Evolutionary conservation across 2,113 vertebrate genomes (phyloP), one percentile per base, ranked within the genome.

Genomic region (Ochotona curzoniae): DNA sequence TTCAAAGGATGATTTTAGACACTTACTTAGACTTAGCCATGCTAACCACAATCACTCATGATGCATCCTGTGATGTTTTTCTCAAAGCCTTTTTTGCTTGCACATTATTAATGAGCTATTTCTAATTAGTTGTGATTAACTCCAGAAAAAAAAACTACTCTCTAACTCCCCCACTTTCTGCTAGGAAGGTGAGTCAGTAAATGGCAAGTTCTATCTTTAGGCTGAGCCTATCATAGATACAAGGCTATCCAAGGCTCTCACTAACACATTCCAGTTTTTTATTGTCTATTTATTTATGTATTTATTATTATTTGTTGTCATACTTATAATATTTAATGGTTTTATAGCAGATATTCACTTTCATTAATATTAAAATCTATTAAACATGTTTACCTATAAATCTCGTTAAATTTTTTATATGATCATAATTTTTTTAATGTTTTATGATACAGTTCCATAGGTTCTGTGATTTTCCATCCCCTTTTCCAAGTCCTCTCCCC

Each of bases 81-180:
- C 12, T 32, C 57, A 67, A 83, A 11, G 51, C 7, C 73, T 85
- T 64, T 73, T 20, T 69, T 91, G 13, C 28, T 54, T 83, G 54
- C 32, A 69, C 8, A 83, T 17, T 74, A 83, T 30, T 38, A 83
- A 70, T 54, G 32, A 87, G 30, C 64, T 83, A 32, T 67, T 86
- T 85, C 67, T 74, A 74, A 66, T 78, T 71, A 87, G 51, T 76
- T 81, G 92, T 28, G 78, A 87, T 26, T 63, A 83, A 86, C 9
- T 38, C 63, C 66, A 49, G 8, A 64, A 60, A 60, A 81, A 17
- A 94, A 8, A 69, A 2, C 28, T 74, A 11, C 64, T 78, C 9
- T 80, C 61, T 2, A 32, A 70, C 81, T 92, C 57, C 6, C 23
- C 32, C 44, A 35, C 8, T 23, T 79, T 66, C 57, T 30, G 7